Percentiles rank a stretch among this genome's conserved stretches.
Evolutionary conservation across 2,888 invertebrate species (phyloP).

Genomic region (Lasioglossum pauxillum): DNA sequence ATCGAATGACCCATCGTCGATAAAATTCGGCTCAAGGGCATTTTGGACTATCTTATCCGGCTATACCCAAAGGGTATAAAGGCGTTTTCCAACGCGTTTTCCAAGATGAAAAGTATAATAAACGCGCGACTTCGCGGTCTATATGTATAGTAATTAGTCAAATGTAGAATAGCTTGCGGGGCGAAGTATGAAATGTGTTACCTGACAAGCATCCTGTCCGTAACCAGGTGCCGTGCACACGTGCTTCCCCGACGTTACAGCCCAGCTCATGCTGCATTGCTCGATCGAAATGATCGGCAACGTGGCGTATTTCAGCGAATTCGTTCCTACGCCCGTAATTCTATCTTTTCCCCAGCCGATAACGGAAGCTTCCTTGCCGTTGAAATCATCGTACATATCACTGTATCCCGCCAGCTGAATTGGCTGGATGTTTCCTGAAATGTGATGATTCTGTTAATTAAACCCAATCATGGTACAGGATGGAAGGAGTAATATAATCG

Average conservation of each 20-base stretch:
- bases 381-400: constrained; percentile 10
- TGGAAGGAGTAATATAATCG: neutral
- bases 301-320: constrained; percentile 60
- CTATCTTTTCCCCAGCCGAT: constrained; percentile 71
- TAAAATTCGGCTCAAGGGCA: no score
- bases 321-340: neutral
- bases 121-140: neutral
- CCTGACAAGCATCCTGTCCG: constrained; percentile 69
- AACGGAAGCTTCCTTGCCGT: constrained; percentile 24
- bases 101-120: no score
- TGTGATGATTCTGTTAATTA: neutral
- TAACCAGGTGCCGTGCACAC: constrained; percentile 65
- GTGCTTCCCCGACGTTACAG: constrained; percentile 35
- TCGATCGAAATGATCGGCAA: constrained; percentile 61
- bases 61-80: no score
- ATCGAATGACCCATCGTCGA: no score
- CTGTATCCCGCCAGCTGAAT: constrained; percentile 54
- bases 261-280: constrained; percentile 63
- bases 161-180: neutral
- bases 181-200: constrained; percentile 33
- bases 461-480: neutral
- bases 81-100: no score
- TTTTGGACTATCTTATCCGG: no score
- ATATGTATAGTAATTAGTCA: neutral
- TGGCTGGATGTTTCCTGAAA: constrained; percentile 63